Evolutionary conservation across 2,797 vertebrate species (phyloP), one percentile per base, ranked within the genome.

Genomic region (Rhynchonycteris naso): DNA sequence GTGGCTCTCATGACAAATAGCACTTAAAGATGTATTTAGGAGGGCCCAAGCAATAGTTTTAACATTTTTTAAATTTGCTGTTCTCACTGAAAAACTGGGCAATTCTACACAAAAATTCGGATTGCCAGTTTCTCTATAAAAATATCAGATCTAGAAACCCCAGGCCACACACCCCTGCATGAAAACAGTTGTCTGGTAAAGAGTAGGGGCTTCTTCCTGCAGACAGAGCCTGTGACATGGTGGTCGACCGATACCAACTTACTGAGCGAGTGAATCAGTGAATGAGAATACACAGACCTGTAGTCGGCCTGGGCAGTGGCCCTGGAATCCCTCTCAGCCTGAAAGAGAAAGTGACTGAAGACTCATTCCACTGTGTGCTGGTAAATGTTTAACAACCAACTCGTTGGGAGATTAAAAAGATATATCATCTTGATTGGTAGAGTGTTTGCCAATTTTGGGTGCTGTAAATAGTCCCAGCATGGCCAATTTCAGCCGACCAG

Each of bases 371-470:
- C 43, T 14, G 8, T 35, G 5, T n/a, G 16, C 63, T 65, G 56
- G 66, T 78, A 38, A 92, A 65, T 91, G 85, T 87, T 85, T 88
- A 86, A 76, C 81, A 81, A 91, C 30, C 59, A 71, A 3, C 59
- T 65, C 74, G 88, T 74, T 24, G 26, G 69, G 28, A 56, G 30
- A 74, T 4, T 7, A 21, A 16, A 43, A 65, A 16, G 26, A 35
- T 10, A 35, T 43, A 54, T 66, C 50, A n/a, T 50, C 35, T 8
- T 6, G 50, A 30, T 90, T 75, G 68, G n/a, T 35, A n/a, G 52
- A n/a, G 52, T 33, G 52, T 85, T 72, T 88, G 76, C 63, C 19
- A 15, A 18, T 69, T 75, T 79, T 30, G 75, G 75, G 50, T 66
- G 59, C 80, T 87, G 10, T 54, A 79, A 72, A 66, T 85, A 75